These are phyloP conservation scores for Leptonema lineaticorne DNA, from an alignment of 1,140 invertebrate species.

Conservation along the genomic window DNA sequence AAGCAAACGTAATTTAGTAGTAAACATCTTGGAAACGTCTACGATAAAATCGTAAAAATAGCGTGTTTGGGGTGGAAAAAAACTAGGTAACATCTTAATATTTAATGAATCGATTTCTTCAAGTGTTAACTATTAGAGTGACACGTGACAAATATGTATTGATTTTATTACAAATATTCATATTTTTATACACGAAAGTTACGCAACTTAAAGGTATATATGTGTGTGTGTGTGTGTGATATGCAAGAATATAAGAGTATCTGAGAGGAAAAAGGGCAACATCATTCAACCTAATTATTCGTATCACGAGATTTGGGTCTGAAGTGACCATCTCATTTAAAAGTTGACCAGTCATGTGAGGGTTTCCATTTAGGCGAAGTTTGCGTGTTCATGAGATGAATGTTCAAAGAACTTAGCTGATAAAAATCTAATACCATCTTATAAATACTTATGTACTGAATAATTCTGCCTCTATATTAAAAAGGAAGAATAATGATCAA, in stretches of 20 bases:
- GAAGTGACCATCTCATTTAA: conserved; percentile 6
- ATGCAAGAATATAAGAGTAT: not conserved
- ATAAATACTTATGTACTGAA: too few species aligned
- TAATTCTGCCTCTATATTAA: too few species aligned
- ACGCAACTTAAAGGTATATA: not conserved
- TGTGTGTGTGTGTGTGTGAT: not conserved
- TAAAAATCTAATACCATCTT: too few species aligned
- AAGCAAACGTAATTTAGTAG: not conserved
- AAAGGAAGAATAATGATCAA: too few species aligned
- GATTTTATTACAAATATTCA: too few species aligned
- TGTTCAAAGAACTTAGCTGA: not conserved
- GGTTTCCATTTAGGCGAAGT: conserved; percentile 5
- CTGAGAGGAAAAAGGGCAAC: conserved; percentile 2
- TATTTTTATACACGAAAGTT: not conserved
- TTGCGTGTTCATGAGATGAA: not conserved
- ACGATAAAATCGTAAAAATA: not conserved
- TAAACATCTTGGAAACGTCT: too few species aligned
- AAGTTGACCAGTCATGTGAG: conserved; percentile 14
- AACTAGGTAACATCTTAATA: not conserved
- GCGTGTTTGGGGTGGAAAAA: too few species aligned
- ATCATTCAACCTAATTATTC: conserved; percentile 14
- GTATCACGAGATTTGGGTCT: not conserved
- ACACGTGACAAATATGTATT: not conserved
- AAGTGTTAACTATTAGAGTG: not conserved
- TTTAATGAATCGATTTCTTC: not conserved